Evolutionary conservation across 2,888 invertebrate species (phyloP).

Genomic region (Chymomyza amoena): DNA sequence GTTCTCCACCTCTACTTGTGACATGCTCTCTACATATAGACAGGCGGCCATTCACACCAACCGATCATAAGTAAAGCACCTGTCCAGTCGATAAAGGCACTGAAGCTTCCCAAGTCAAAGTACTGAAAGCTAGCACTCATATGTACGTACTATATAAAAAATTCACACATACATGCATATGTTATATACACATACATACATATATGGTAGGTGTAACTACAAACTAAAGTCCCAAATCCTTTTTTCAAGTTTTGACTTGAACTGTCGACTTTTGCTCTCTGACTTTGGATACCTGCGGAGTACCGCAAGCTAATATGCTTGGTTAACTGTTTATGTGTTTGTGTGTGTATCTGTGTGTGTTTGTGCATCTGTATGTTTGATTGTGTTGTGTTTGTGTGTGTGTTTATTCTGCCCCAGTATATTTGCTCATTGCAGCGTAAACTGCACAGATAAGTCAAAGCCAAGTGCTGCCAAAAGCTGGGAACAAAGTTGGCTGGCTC

Average conservation of each 20-base stretch:
- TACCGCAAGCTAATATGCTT: constrained; percentile 22
- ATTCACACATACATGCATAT: too few species aligned
- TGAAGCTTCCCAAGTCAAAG: too few species aligned
- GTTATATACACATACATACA: too few species aligned
- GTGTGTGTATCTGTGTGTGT: constrained; percentile 3
- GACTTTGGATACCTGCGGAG: not conserved
- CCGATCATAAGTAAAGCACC: too few species aligned
- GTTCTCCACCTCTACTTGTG: too few species aligned
- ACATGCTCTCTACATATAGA: too few species aligned
- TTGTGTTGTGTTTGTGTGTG: not conserved
- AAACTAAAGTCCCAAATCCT: not conserved
- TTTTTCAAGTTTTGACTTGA: not conserved
- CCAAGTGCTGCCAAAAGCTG: constrained; percentile 7
- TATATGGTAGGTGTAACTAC: too few species aligned
- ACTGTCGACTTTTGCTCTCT: not conserved
- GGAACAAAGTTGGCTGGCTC: not conserved
- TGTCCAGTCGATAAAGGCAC: too few species aligned
- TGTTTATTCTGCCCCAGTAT: not conserved
- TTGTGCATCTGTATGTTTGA: constrained; percentile 6
- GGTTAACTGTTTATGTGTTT: constrained; percentile 17
- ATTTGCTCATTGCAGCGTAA: constrained; percentile 21
- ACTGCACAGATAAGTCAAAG: constrained; percentile 20
- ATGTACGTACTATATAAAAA: too few species aligned
- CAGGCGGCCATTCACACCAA: too few species aligned
- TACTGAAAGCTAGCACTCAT: too few species aligned